Evolutionary conservation across 2,888 invertebrate genomes (phyloP).

Genomic region (Napeogenes sylphis): DNA sequence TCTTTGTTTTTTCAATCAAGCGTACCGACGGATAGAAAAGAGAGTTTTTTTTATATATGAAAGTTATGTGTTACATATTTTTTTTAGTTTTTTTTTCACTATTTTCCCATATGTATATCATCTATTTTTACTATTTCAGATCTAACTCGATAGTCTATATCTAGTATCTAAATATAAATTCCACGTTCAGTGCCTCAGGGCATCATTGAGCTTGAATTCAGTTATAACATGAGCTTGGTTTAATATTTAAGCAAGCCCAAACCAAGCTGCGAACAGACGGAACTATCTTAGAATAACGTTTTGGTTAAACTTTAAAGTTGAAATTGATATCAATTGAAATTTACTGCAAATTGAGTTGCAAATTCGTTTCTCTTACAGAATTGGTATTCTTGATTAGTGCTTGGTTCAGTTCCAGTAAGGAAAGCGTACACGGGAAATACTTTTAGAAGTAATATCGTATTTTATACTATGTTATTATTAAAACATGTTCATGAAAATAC

Average conservation of each 20-base stretch:
- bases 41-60: too few relatives aligned
- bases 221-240: conserved; percentile 23
- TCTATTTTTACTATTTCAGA: background rate
- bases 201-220: conserved; percentile 19
- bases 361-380: too few relatives aligned
- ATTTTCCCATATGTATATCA: background rate
- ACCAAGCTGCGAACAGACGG: conserved; percentile 15
- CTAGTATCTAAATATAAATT: background rate
- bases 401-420: background rate
- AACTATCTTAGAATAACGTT: conserved; percentile 20
- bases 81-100: too few relatives aligned
- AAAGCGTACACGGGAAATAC: background rate
- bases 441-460: background rate
- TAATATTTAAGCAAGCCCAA: conserved; percentile 24
- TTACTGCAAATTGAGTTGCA: background rate
- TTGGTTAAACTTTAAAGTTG: conserved; percentile 15
- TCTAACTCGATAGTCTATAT: background rate
- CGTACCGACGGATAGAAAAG: too few relatives aligned
- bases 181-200: conserved; percentile 11
- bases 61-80: too few relatives aligned
- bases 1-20: too few relatives aligned
- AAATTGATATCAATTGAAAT: background rate
- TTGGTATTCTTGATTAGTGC: background rate
- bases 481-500: background rate
- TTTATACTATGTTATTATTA: background rate